Conservation (phyloP, 1,140 invertebrate species). For the Rhagoletis zephyria region DNA sequence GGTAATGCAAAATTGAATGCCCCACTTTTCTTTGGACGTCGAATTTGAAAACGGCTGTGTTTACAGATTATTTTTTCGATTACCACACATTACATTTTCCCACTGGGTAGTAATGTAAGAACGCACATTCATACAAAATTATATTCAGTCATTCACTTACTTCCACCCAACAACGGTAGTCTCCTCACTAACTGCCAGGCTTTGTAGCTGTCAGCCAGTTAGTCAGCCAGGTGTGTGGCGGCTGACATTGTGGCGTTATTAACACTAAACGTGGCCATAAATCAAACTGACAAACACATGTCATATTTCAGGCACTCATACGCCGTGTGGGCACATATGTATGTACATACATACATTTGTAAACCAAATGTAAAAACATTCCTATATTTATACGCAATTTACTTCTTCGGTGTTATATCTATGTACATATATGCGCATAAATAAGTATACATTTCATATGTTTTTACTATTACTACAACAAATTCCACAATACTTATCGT, state of each 20-base stretch:
- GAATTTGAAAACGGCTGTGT: no score
- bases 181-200: background rate
- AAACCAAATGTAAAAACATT: no score
- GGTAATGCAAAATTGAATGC: no score
- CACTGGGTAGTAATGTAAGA: background rate
- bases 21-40: no score
- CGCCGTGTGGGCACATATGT: background rate
- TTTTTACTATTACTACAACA: background rate
- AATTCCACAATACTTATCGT: background rate
- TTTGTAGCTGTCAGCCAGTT: background rate
- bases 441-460: background rate
- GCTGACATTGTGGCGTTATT: background rate
- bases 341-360: background rate
- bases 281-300: background rate
- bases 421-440: background rate
- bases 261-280: constrained; percentile 7
- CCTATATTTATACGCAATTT: no score
- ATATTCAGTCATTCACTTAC: background rate
- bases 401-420: no score
- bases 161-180: background rate
- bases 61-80: background rate
- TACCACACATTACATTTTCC: no score
- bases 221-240: background rate
- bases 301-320: background rate
- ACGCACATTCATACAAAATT: background rate